Conservation (phyloP, 1,140 invertebrate genomes). For the Metaphire vulgaris region DNA sequence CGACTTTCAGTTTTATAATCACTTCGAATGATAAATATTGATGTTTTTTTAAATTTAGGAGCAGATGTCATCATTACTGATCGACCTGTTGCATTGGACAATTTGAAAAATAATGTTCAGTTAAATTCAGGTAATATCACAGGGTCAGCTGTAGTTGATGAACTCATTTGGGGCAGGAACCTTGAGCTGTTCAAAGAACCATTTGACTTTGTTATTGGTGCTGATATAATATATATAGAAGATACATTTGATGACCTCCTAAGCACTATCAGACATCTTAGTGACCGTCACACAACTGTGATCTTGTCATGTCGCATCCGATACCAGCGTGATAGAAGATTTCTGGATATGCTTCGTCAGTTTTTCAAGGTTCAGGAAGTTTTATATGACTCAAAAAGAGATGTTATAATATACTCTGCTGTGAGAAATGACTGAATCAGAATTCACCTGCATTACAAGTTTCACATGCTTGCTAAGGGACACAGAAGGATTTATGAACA, state of each 20-base stretch:
- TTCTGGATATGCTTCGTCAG: constrained; percentile 38
- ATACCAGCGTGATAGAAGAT: constrained; percentile 44
- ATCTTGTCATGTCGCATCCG: constrained; percentile 45
- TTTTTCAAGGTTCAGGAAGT: constrained; percentile 38
- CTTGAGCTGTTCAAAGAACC: constrained; percentile 28
- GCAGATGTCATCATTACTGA: constrained; percentile 6
- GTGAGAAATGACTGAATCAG: constrained; percentile 22
- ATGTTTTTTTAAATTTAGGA: constrained; percentile 12
- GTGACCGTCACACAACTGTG: constrained; percentile 35
- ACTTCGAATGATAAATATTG: too few species aligned
- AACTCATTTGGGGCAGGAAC: constrained; percentile 44
- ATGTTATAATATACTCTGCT: constrained; percentile 40
- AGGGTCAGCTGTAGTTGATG: constrained; percentile 29
- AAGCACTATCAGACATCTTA: constrained; percentile 39
- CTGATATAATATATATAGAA: constrained; percentile 50
- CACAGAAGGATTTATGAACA: too few species aligned
- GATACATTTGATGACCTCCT: constrained; percentile 44
- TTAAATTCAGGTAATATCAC: neutral
- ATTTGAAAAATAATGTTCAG: neutral
- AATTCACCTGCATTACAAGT: too few species aligned
- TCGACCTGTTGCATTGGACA: neutral
- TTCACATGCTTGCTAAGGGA: too few species aligned
- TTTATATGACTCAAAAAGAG: constrained; percentile 35
- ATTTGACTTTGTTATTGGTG: constrained; percentile 47
- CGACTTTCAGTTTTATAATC: too few species aligned